phyloP scores from a whole-genome alignment of 2,113 vertebrate species.

The Dascyllus trimaculatus region DNA sequence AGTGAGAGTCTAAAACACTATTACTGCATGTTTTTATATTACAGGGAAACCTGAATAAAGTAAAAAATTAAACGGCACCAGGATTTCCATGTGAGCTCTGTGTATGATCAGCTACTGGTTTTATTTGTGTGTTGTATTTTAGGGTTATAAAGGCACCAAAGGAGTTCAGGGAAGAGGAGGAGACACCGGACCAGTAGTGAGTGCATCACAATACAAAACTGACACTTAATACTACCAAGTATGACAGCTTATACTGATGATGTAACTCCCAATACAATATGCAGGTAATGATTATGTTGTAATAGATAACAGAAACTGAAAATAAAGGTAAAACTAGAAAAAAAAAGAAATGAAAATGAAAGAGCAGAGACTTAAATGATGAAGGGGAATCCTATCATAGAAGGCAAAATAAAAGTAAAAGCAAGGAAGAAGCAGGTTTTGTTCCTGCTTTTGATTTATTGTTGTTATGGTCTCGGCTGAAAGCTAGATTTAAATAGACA shows the following conservation, averaged over 20 bases:
- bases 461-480: neutral
- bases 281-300: neutral
- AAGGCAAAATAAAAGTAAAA: constrained; percentile 22
- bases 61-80: neutral
- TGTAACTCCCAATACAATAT: no score
- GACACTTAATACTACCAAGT: neutral
- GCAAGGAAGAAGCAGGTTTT: neutral
- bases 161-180: constrained; percentile 84
- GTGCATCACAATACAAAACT: constrained; percentile 11
- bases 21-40: neutral
- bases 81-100: neutral
- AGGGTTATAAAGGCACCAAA: constrained; percentile 88
- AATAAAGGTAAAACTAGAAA: neutral
- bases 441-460: no score
- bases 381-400: fast-evolving
- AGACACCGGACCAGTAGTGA: constrained; percentile 83
- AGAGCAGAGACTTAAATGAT: neutral
- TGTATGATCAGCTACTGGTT: neutral
- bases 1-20: constrained; percentile 62
- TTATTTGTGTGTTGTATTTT: constrained; percentile 10
- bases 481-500: neutral
- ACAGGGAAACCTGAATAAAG: neutral
- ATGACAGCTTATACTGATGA: neutral
- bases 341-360: neutral
- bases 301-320: neutral